A percentile compares a stretch with the other conserved stretches of the same genome.
Evolutionary conservation across 2,113 vertebrate species (phyloP).

Genomic region (Tylochromis polylepis): DNA sequence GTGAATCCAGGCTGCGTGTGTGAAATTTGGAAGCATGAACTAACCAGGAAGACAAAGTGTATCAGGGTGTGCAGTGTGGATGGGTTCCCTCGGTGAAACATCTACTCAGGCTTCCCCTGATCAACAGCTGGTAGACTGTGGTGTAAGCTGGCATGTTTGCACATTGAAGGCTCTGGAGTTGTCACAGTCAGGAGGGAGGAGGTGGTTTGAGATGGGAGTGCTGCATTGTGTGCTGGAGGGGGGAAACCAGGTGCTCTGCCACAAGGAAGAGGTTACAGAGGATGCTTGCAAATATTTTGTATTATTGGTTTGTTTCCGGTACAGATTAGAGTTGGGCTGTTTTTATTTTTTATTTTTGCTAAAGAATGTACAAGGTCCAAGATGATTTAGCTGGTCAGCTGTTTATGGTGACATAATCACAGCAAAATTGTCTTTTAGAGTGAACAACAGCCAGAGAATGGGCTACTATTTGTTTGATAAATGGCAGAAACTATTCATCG

Average conservation of each 20-base stretch:
- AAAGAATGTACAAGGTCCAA: not conserved
- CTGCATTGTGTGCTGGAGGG: not conserved
- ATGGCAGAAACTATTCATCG: not conserved
- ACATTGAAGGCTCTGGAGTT: slow-evolving; percentile 4
- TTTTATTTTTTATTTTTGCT: not conserved
- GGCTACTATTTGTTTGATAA: not conserved
- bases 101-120: not conserved
- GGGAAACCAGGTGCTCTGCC: not conserved
- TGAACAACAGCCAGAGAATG: not conserved
- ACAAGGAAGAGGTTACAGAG: not conserved
- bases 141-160: slow-evolving; percentile 31
- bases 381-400: not conserved
- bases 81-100: not conserved
- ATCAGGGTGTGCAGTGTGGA: not conserved
- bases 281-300: not conserved
- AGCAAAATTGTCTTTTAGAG: not conserved
- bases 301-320: not conserved
- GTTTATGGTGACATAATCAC: not conserved
- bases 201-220: not conserved
- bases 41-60: not conserved
- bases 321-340: not conserved
- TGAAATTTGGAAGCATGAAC: not conserved
- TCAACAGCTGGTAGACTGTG: slow-evolving; percentile 17
- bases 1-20: not conserved
- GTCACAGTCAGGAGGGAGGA: not conserved